These are phyloP conservation scores for Liposcelis brunnea DNA, from an alignment of 2,888 invertebrate genomes.

Conservation along the genomic window DNA sequence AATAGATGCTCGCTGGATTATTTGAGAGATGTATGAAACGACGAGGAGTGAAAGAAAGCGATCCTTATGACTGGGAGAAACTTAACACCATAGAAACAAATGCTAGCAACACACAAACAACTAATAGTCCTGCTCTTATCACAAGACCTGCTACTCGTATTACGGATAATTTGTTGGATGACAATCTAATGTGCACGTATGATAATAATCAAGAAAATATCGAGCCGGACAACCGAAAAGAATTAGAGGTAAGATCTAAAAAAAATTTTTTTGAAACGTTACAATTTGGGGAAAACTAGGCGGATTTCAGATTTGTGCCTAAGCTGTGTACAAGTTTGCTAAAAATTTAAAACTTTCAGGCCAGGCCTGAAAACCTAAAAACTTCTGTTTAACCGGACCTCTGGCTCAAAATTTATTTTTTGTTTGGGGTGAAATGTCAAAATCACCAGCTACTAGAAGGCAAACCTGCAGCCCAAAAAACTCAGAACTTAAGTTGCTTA, in stretches of 20 bases:
- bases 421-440: too few species aligned
- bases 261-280: constrained; percentile 18
- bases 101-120: constrained; percentile 18
- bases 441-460: too few species aligned
- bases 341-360: too few species aligned
- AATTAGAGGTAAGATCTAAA: constrained; percentile 29
- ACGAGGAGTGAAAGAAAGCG: constrained; percentile 72
- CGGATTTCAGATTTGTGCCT: background rate
- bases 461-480: too few species aligned
- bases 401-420: too few species aligned
- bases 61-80: constrained; percentile 94
- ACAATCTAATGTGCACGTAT: constrained; percentile 14
- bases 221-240: constrained; percentile 42
- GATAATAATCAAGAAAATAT: constrained; percentile 51
- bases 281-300: background rate
- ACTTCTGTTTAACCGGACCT: too few species aligned
- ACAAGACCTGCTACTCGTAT: constrained; percentile 17
- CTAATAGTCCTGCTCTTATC: constrained; percentile 20
- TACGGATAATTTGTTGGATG: constrained; percentile 2
- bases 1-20: constrained; percentile 60
- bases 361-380: too few species aligned
- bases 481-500: too few species aligned
- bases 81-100: constrained; percentile 19
- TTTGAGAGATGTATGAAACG: constrained; percentile 89
- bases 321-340: too few species aligned